phyloP scores from a whole-genome alignment of 2,113 vertebrate species.

The Rhea pennata region DNA sequence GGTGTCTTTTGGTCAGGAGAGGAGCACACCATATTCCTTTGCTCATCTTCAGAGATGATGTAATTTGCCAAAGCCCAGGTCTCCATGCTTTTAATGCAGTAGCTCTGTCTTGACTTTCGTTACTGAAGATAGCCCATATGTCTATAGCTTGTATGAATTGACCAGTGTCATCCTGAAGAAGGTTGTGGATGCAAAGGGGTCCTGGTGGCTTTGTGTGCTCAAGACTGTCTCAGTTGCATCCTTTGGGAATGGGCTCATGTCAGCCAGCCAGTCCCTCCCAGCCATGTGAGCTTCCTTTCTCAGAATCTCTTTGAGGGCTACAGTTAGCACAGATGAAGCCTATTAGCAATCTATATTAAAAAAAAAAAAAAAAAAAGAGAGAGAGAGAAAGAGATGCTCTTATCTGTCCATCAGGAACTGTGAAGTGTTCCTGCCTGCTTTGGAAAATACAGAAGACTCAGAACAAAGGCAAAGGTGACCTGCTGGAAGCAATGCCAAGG shows the following conservation, averaged over 20 bases:
- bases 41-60: no score
- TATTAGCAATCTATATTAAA: background rate
- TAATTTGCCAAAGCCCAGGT: no score
- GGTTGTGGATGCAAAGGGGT: no score
- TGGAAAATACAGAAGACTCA: background rate
- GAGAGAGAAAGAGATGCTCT: background rate
- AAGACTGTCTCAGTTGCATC: no score
- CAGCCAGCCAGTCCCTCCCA: background rate
- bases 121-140: background rate
- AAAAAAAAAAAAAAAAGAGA: background rate
- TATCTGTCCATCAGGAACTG: background rate
- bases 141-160: background rate
- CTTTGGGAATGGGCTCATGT: no score
- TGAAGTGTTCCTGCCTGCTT: background rate
- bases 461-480: background rate
- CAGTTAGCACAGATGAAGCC: background rate
- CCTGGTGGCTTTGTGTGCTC: no score
- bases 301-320: background rate
- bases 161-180: background rate
- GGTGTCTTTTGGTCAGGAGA: no score
- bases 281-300: background rate
- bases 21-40: no score
- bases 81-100: background rate
- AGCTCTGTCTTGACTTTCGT: accelerated
- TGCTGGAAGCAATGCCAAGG: background rate